Percentiles rank a stretch among this genome's conserved stretches.
Conservation (phyloP, 2,888 invertebrate genomes). For the Agrenia bidenticulata region DNA sequence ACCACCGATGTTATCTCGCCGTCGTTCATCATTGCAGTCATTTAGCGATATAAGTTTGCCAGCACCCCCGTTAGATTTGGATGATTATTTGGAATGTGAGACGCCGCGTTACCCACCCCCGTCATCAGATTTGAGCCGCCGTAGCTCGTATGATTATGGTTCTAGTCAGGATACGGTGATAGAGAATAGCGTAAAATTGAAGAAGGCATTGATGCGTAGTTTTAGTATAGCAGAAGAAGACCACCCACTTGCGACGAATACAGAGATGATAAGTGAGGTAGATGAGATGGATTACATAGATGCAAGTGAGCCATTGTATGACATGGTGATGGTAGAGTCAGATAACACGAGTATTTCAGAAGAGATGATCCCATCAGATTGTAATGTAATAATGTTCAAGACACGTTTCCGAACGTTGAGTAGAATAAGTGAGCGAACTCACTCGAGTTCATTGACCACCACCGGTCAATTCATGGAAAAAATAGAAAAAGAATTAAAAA, state of each 20-base stretch:
- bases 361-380: neutral
- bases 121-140: neutral
- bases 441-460: slow-evolving; percentile 18
- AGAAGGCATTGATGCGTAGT: slow-evolving; percentile 19
- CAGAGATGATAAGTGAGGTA: neutral
- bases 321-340: neutral
- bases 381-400: neutral
- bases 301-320: neutral
- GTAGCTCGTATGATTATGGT: slow-evolving; percentile 5
- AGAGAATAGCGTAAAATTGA: neutral
- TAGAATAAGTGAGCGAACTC: slow-evolving; percentile 44
- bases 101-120: slow-evolving; percentile 46
- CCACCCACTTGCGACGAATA: slow-evolving; percentile 11
- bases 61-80: slow-evolving; percentile 19
- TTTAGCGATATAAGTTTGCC: too few species aligned
- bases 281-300: neutral
- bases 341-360: neutral
- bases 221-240: slow-evolving; percentile 24
- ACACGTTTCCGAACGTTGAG: slow-evolving; percentile 28
- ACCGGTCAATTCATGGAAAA: slow-evolving; percentile 46
- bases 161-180: neutral
- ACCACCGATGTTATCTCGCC: too few species aligned
- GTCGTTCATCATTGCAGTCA: too few species aligned
- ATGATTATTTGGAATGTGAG: slow-evolving; percentile 35
- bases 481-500: slow-evolving; percentile 43